Percentiles rank a stretch among this genome's conserved stretches.
Evolutionary conservation across 1,140 invertebrate species (phyloP).

Genomic region (Drosophila yakuba): DNA sequence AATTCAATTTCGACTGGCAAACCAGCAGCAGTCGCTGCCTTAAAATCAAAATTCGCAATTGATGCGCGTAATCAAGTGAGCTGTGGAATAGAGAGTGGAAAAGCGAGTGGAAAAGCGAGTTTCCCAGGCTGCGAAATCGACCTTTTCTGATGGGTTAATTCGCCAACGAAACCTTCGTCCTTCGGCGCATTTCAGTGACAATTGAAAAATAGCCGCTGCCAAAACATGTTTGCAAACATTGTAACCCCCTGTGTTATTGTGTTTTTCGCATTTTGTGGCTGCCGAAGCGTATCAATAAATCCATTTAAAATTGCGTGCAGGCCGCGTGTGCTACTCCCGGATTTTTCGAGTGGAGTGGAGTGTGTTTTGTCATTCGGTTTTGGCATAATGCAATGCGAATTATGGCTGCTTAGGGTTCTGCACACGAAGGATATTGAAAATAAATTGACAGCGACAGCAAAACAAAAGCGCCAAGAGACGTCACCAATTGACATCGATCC

Average conservation of each 20-base stretch:
- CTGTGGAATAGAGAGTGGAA: slow-evolving; percentile 16
- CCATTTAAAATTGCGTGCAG: slow-evolving; percentile 81
- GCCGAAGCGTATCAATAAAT: slow-evolving; percentile 78
- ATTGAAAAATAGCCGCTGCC: slow-evolving; percentile 80
- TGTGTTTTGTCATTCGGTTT: slow-evolving; percentile 38
- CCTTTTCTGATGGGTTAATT: slow-evolving; percentile 51
- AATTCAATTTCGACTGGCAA: slow-evolving; percentile 64
- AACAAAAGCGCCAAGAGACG: slow-evolving; percentile 72
- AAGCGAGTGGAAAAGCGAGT: slow-evolving; percentile 17
- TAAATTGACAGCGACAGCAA: slow-evolving; percentile 78
- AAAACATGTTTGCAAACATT: slow-evolving; percentile 78
- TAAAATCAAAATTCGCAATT: slow-evolving; percentile 84
- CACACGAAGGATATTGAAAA: slow-evolving; percentile 64
- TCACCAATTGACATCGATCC: slow-evolving; percentile 73
- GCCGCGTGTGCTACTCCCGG: slow-evolving; percentile 57
- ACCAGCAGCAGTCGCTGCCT: slow-evolving; percentile 38
- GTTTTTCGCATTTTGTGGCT: slow-evolving; percentile 3
- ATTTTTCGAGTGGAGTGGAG: slow-evolving; percentile 41
- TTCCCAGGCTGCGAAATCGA: slow-evolving; percentile 63
- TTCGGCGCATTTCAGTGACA: slow-evolving; percentile 49
- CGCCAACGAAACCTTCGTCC: slow-evolving; percentile 26
- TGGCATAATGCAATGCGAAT: slow-evolving; percentile 76
- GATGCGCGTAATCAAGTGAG: slow-evolving; percentile 78
- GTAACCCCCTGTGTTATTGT: slow-evolving; percentile 43
- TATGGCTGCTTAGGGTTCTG: slow-evolving; percentile 74